These are phyloP conservation scores for Tetranychus truncatus DNA, from an alignment of 2,888 invertebrate genomes.

Conservation along the genomic window DNA sequence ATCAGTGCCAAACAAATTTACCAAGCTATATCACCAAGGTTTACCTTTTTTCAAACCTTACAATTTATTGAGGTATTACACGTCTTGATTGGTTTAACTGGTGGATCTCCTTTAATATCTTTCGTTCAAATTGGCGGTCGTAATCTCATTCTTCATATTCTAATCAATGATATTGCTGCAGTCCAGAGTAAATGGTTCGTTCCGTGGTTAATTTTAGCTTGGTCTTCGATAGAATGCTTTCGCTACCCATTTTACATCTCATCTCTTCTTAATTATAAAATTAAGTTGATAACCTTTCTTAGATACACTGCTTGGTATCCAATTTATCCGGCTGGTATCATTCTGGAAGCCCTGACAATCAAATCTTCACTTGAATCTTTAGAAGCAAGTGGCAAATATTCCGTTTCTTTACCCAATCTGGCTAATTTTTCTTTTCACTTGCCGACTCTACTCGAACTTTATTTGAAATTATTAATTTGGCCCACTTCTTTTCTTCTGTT, in stretches of 20 bases:
- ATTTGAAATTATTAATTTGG: constrained; percentile 54
- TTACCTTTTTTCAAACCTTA: constrained; percentile 30
- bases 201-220: constrained; percentile 66
- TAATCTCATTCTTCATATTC: constrained; percentile 53
- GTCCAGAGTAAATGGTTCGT: constrained; percentile 71
- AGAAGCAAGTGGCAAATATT: constrained; percentile 59
- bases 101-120: constrained; percentile 51
- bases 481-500: constrained; percentile 39
- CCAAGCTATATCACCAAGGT: not conserved
- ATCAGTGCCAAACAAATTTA: not conserved
- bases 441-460: constrained; percentile 54
- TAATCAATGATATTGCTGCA: constrained; percentile 63
- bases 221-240: constrained; percentile 62
- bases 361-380: constrained; percentile 64
- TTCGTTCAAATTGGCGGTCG: constrained; percentile 61
- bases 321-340: constrained; percentile 68
- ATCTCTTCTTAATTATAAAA: constrained; percentile 52
- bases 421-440: constrained; percentile 72
- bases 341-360: constrained; percentile 51
- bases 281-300: constrained; percentile 64
- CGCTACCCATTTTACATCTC: constrained; percentile 84
- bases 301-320: constrained; percentile 84
- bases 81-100: constrained; percentile 68
- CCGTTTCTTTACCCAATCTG: constrained; percentile 56
- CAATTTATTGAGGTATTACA: constrained; percentile 74